Conservation (phyloP, 2,888 invertebrate species). For the Acronicta leporina region DNA sequence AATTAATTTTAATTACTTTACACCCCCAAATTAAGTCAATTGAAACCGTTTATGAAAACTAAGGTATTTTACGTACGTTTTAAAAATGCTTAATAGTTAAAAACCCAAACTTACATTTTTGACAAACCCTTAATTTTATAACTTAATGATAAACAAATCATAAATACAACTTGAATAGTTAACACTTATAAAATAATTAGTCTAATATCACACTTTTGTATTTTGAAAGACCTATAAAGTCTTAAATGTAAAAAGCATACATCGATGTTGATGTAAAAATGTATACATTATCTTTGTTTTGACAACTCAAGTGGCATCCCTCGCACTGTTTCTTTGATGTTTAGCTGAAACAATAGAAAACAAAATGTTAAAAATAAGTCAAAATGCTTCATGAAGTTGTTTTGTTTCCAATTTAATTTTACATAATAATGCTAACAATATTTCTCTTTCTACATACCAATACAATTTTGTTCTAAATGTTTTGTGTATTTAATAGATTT, state of each 20-base stretch:
- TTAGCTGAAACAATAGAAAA: slow-evolving; percentile 81
- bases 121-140: slow-evolving; percentile 12
- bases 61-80: slow-evolving; percentile 26
- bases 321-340: slow-evolving; percentile 84
- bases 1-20: slow-evolving; percentile 44
- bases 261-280: slow-evolving; percentile 22
- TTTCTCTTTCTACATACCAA: too few relatives aligned
- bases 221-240: slow-evolving; percentile 54
- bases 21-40: slow-evolving; percentile 44
- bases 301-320: slow-evolving; percentile 78
- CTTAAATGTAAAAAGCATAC: slow-evolving; percentile 28
- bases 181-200: slow-evolving; percentile 76
- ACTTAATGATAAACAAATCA: slow-evolving; percentile 34
- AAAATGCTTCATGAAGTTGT: too few relatives aligned
- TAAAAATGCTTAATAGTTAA: slow-evolving; percentile 15
- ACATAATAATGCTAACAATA: too few relatives aligned
- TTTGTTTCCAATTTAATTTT: too few relatives aligned
- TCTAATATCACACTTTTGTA: slow-evolving; percentile 86
- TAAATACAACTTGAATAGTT: slow-evolving; percentile 68
- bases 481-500: too few relatives aligned
- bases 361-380: background rate
- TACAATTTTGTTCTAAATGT: too few relatives aligned
- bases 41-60: slow-evolving; percentile 28
- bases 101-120: slow-evolving; percentile 11
- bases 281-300: slow-evolving; percentile 8